phyloP scores from a whole-genome alignment of 2,113 vertebrate species.

The Nerophis lumbriciformis region DNA sequence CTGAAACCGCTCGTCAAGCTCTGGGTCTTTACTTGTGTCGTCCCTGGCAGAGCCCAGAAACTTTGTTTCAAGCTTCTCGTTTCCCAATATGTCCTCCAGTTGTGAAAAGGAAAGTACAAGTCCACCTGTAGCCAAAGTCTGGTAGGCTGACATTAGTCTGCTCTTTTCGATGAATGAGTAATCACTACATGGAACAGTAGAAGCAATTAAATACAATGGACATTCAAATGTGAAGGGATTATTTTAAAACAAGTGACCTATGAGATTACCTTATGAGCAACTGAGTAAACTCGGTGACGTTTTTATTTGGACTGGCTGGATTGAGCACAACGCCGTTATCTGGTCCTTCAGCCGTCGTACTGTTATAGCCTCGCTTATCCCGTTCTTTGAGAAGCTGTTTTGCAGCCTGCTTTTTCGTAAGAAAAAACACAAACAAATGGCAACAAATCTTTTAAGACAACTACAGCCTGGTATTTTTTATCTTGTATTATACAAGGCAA shows the following conservation, averaged over 20 bases:
- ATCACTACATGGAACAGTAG: conserved; percentile 23
- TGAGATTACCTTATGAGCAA: conserved; percentile 6
- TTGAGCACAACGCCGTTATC: not conserved
- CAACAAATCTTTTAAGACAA: not conserved
- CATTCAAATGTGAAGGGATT: not conserved
- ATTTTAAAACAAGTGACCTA: not conserved
- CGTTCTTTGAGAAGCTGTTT: conserved; percentile 19
- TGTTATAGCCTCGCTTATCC: not conserved
- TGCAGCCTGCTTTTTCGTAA: conserved; percentile 46
- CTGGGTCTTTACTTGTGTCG: conserved; percentile 24
- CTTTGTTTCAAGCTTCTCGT: conserved; percentile 39
- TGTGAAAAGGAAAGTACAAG: conserved; percentile 64
- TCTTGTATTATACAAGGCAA: too few relatives aligned
- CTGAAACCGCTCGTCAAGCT: conserved; percentile 24
- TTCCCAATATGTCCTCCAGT: conserved; percentile 71
- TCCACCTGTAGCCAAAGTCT: conserved; percentile 54
- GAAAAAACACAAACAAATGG: not conserved
- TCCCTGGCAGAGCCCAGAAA: conserved; percentile 14
- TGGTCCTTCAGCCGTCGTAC: conserved; percentile 3
- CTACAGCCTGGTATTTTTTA: not conserved
- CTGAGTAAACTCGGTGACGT: not conserved
- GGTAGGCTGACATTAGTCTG: conserved; percentile 73
- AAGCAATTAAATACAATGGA: conserved; percentile 2
- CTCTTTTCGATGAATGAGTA: conserved; percentile 19
- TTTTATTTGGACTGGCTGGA: not conserved